Conservation (phyloP, 2,888 invertebrate species). For the Volucella inanis region DNA sequence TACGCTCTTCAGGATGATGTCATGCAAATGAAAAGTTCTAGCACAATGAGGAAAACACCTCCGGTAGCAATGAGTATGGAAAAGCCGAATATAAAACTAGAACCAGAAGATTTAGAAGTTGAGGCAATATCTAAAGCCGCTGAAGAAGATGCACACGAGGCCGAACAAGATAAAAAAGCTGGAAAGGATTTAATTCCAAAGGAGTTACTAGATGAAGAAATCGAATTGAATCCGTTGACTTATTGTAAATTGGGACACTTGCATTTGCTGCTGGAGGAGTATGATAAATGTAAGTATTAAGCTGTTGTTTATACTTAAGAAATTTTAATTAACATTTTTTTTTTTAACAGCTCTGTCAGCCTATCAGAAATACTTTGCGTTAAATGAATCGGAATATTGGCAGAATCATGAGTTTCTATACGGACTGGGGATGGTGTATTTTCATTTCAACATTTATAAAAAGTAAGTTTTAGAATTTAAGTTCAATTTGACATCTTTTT, state of each 20-base stretch:
- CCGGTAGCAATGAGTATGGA: slow-evolving; percentile 39
- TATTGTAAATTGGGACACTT: slow-evolving; percentile 98
- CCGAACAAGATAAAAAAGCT: slow-evolving; percentile 79
- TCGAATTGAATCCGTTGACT: slow-evolving; percentile 93
- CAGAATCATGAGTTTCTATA: slow-evolving; percentile 95
- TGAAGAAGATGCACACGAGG: slow-evolving; percentile 76
- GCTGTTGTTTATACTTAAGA: not conserved
- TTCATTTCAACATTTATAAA: slow-evolving; percentile 97
- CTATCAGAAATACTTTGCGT: slow-evolving; percentile 95
- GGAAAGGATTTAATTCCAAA: slow-evolving; percentile 79
- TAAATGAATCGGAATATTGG: slow-evolving; percentile 91
- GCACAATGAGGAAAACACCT: slow-evolving; percentile 44
- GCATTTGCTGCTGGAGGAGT: slow-evolving; percentile 95
- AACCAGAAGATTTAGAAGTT: slow-evolving; percentile 76
- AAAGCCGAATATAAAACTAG: slow-evolving; percentile 70
- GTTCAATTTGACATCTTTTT: not conserved
- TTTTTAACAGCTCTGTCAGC: slow-evolving; percentile 94
- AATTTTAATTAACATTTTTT: not conserved
- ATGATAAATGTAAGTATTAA: slow-evolving; percentile 91
- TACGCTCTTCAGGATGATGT: slow-evolving; percentile 51
- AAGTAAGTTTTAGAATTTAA: slow-evolving; percentile 89
- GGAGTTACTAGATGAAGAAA: slow-evolving; percentile 84
- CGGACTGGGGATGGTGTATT: slow-evolving; percentile 97
- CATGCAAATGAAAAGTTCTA: slow-evolving; percentile 41
- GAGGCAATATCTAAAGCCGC: slow-evolving; percentile 67